Percentiles rank a stretch among this genome's conserved stretches.
These are phyloP conservation scores for Centruroides sculpturatus DNA, from an alignment of 1,140 invertebrate genomes.

Conservation along the genomic window DNA sequence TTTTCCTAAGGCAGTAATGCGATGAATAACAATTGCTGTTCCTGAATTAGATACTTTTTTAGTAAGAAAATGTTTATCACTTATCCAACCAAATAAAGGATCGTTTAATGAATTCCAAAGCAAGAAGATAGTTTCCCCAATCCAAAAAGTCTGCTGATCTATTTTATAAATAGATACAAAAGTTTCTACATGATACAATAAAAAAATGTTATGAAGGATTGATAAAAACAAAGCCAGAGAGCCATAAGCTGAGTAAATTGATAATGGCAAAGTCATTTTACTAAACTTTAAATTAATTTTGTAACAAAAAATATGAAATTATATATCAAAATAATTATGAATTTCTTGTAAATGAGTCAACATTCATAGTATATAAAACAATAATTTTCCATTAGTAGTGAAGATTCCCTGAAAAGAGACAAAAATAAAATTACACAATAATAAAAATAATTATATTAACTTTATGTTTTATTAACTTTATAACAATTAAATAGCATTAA, in stretches of 20 bases:
- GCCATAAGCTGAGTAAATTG: background rate
- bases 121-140: background rate
- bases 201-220: background rate
- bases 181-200: background rate
- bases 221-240: background rate
- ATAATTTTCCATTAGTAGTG: too few species aligned
- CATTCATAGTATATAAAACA: too few species aligned
- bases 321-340: too few species aligned
- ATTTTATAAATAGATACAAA: background rate
- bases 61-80: background rate
- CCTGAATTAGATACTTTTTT: background rate
- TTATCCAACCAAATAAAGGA: background rate
- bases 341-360: too few species aligned
- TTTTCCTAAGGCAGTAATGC: background rate
- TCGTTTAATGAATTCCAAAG: background rate
- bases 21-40: background rate
- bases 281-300: too few species aligned
- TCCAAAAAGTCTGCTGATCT: background rate
- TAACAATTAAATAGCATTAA: too few species aligned
- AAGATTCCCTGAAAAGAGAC: too few species aligned
- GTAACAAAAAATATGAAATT: too few species aligned
- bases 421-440: too few species aligned
- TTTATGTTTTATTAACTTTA: too few species aligned
- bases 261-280: too few species aligned
- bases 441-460: too few species aligned